phyloP scores from a whole-genome alignment of 37 sponge, comb jelly and placozoan genomes.

The Hormiphora californensis region DNA sequence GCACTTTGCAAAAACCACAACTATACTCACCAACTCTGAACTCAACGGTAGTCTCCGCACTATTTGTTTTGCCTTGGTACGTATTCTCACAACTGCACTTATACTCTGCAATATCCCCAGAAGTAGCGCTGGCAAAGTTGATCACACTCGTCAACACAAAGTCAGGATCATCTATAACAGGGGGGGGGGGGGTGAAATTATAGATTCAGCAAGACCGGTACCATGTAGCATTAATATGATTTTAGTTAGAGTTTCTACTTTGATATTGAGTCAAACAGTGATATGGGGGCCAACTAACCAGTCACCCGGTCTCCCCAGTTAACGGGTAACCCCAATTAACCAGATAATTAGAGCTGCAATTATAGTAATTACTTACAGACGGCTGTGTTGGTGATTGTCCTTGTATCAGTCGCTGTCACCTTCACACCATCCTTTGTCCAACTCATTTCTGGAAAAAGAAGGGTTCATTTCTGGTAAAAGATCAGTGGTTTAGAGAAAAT shows the following conservation, averaged over 20 bases:
- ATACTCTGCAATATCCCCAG: slow-evolving; percentile 1
- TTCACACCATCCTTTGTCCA: background rate
- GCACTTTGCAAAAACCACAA: no score
- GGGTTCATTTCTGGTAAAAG: background rate
- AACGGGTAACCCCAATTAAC: no score
- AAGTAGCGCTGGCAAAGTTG: background rate
- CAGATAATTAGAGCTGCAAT: no score
- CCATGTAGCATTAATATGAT: no score
- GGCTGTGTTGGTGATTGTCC: background rate
- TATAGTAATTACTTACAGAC: background rate
- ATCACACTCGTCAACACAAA: background rate
- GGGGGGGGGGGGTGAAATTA: no score
- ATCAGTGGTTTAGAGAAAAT: no score
- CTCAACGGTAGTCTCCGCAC: slow-evolving; percentile 15
- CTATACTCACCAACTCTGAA: slow-evolving; percentile 11
- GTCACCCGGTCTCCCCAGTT: no score
- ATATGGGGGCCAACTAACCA: no score
- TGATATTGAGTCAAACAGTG: no score
- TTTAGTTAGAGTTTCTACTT: no score
- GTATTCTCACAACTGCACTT: background rate
- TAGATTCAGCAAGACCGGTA: no score
- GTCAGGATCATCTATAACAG: slow-evolving; percentile 48
- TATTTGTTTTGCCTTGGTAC: slow-evolving; percentile 13
- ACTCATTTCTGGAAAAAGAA: background rate
- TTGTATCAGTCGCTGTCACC: background rate